These are phyloP conservation scores for Ferrisia virgata DNA, from an alignment of 2,888 invertebrate genomes.

Conservation along the genomic window DNA sequence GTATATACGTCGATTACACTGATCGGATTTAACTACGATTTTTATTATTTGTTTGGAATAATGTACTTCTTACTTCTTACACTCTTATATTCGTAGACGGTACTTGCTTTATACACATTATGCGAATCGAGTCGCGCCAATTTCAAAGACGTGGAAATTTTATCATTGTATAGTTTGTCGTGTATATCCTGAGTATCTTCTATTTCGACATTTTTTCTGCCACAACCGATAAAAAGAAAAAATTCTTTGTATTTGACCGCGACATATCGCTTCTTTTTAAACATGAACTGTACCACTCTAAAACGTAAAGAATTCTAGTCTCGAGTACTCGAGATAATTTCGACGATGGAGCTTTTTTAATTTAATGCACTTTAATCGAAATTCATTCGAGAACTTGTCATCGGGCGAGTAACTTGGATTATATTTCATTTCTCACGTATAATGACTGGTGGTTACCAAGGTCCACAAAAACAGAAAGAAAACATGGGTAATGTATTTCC, in stretches of 20 bases:
- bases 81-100: neutral
- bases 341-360: neutral
- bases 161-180: neutral
- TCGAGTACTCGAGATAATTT: slow-evolving; percentile 21
- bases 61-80: no score
- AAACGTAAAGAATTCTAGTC: neutral
- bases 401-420: neutral
- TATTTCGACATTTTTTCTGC: neutral
- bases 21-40: neutral
- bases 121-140: neutral
- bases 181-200: neutral
- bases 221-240: neutral
- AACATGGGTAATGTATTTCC: slow-evolving; percentile 14
- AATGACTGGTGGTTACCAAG: slow-evolving; percentile 21
- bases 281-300: neutral
- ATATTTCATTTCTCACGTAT: neutral
- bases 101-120: neutral
- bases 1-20: no score
- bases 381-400: neutral
- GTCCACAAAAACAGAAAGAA: neutral
- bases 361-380: slow-evolving; percentile 15
- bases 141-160: slow-evolving; percentile 17
- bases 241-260: slow-evolving; percentile 17
- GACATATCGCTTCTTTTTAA: neutral
- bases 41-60: neutral